A percentile compares a stretch with the other conserved stretches of the same genome.
Conservation (phyloP, 2,113 vertebrate species). For the Eolophus roseicapilla region DNA sequence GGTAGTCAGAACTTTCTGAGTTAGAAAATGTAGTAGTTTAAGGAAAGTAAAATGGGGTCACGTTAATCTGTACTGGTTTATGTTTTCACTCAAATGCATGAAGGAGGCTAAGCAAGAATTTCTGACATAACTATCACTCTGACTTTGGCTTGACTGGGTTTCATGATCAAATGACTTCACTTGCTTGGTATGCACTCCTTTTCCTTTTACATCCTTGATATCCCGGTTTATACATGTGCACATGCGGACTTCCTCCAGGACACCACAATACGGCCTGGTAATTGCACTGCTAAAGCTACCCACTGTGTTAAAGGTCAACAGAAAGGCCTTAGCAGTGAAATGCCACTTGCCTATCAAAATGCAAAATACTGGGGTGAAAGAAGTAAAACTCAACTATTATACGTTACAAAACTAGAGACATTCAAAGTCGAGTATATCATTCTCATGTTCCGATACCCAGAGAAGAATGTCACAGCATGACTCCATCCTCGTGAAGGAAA, state of each 20-base stretch:
- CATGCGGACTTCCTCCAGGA: constrained; percentile 48
- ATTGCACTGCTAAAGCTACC: constrained; percentile 40
- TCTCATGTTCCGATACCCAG: constrained; percentile 74
- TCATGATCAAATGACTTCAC: constrained; percentile 44
- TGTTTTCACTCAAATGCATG: neutral
- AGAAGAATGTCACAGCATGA: constrained; percentile 77
- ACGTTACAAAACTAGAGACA: constrained; percentile 67
- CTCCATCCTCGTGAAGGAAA: constrained; percentile 66
- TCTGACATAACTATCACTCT: neutral
- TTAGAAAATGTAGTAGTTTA: neutral
- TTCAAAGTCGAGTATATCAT: constrained; percentile 73
- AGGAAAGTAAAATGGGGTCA: constrained; percentile 8
- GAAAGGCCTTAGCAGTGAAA: constrained; percentile 59
- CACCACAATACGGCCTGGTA: constrained; percentile 39
- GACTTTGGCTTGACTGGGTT: constrained; percentile 9
- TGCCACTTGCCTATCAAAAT: constrained; percentile 70
- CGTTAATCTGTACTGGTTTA: neutral
- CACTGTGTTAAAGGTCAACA: constrained; percentile 58
- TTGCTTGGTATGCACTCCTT: neutral
- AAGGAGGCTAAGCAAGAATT: neutral
- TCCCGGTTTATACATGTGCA: neutral
- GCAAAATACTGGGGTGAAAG: constrained; percentile 70
- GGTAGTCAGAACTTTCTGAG: neutral
- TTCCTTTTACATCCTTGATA: constrained; percentile 12
- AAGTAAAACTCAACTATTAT: constrained; percentile 73